Conservation (phyloP, 2,888 invertebrate genomes). For the Ischnus inquisitorius region DNA sequence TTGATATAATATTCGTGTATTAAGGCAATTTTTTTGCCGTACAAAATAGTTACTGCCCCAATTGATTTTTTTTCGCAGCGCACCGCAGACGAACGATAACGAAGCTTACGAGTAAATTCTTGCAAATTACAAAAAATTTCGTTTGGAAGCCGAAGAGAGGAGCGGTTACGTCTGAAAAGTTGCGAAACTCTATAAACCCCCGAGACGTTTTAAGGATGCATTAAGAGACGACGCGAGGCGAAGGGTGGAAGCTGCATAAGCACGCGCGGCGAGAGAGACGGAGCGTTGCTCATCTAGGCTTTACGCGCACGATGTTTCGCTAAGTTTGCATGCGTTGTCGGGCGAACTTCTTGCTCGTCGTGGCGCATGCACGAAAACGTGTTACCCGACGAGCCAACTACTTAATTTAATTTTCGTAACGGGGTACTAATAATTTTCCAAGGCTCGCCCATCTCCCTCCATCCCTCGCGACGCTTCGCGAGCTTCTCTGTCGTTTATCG, state of each 20-base stretch:
- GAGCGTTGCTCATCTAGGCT: slow-evolving; percentile 61
- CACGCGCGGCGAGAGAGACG: slow-evolving; percentile 42
- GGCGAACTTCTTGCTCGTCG: slow-evolving; percentile 54
- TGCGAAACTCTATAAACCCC: slow-evolving; percentile 49
- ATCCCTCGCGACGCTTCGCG: not conserved
- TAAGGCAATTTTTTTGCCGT: too few species aligned
- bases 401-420: slow-evolving; percentile 65
- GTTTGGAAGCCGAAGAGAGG: too few species aligned
- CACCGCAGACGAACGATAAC: not conserved
- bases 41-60: too few species aligned
- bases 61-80: too few species aligned
- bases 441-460: not conserved
- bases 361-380: slow-evolving; percentile 54
- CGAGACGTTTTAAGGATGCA: slow-evolving; percentile 34
- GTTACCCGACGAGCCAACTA: slow-evolving; percentile 62
- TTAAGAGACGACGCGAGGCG: slow-evolving; percentile 25
- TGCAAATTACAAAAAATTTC: not conserved
- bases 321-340: slow-evolving; percentile 63
- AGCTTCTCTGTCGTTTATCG: slow-evolving; percentile 21
- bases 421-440: slow-evolving; percentile 57
- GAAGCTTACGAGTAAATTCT: not conserved
- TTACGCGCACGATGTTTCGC: slow-evolving; percentile 48
- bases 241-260: slow-evolving; percentile 52
- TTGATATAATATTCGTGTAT: too few species aligned
- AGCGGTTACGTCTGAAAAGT: slow-evolving; percentile 34